These are phyloP conservation scores for Pseudomyrmex dendroicus DNA, from an alignment of 1,140 invertebrate species.

Conservation along the genomic window DNA sequence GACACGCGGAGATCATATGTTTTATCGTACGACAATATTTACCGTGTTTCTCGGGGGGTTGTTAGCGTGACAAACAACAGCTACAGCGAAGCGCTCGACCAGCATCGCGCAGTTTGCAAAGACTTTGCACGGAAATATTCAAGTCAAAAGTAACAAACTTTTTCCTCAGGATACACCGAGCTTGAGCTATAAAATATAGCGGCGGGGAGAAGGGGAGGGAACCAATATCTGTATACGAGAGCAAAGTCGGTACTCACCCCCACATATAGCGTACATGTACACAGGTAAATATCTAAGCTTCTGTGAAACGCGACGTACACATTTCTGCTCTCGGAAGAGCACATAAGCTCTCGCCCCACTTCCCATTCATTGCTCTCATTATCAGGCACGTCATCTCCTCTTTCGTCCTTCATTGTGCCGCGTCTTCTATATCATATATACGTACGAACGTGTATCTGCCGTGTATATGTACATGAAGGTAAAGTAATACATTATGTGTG, in stretches of 20 bases:
- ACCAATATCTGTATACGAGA: constrained; percentile 41
- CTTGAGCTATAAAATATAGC: constrained; percentile 25
- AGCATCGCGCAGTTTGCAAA: constrained; percentile 2
- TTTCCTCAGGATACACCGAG: constrained; percentile 19
- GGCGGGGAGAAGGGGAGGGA: neutral
- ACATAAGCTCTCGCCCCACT: constrained; percentile 71
- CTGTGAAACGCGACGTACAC: constrained; percentile 42
- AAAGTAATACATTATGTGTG: constrained; percentile 48
- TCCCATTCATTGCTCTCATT: constrained; percentile 80
- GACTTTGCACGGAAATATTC: constrained; percentile 28
- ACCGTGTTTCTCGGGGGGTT: neutral
- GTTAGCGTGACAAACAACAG: constrained; percentile 17
- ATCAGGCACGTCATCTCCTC: constrained; percentile 74
- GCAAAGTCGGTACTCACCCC: neutral
- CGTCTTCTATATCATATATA: constrained; percentile 43
- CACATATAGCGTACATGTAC: constrained; percentile 7
- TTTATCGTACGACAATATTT: neutral
- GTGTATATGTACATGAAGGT: neutral
- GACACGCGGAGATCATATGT: neutral
- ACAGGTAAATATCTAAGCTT: constrained; percentile 61
- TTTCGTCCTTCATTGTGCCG: constrained; percentile 59
- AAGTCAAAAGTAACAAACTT: constrained; percentile 39
- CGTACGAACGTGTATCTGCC: constrained; percentile 3
- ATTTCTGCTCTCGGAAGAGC: constrained; percentile 60
- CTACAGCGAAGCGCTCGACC: neutral